These are phyloP conservation scores for Magallana angulata DNA, from an alignment of 1,140 invertebrate species.

Conservation along the genomic window DNA sequence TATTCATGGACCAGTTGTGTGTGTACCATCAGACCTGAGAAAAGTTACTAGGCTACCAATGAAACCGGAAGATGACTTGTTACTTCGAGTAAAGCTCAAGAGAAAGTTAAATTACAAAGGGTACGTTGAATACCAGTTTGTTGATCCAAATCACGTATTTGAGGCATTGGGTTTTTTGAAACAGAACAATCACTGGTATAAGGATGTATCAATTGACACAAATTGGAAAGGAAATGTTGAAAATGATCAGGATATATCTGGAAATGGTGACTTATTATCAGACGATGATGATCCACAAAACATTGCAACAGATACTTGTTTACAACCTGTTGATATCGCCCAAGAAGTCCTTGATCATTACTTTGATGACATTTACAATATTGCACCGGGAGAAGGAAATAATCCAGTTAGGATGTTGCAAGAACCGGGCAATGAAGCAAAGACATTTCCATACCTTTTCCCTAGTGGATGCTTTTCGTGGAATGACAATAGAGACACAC, in stretches of 20 bases:
- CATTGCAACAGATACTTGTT: slow-evolving; percentile 47
- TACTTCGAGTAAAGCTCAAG: slow-evolving; percentile 47
- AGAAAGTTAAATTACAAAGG: slow-evolving; percentile 52
- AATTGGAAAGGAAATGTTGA: not conserved
- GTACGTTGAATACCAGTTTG: slow-evolving; percentile 41
- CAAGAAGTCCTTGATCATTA: slow-evolving; percentile 54
- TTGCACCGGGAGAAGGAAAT: slow-evolving; percentile 43
- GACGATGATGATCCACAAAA: slow-evolving; percentile 34
- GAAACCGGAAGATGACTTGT: slow-evolving; percentile 26
- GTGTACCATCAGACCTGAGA: slow-evolving; percentile 42
- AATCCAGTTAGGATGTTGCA: slow-evolving; percentile 41
- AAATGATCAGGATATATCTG: too few relatives aligned
- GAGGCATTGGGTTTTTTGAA: slow-evolving; percentile 42
- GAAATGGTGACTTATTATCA: not conserved
- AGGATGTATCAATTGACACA: slow-evolving; percentile 1
- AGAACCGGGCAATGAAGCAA: slow-evolving; percentile 45
- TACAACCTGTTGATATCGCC: slow-evolving; percentile 58
- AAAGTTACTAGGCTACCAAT: slow-evolving; percentile 38
- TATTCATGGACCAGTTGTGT: slow-evolving; percentile 45
- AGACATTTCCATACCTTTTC: slow-evolving; percentile 39
- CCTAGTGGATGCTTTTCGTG: slow-evolving; percentile 34
- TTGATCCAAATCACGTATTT: slow-evolving; percentile 42
- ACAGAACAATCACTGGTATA: slow-evolving; percentile 45
- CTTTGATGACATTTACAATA: slow-evolving; percentile 49
- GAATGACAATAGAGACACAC: slow-evolving; percentile 30